Conservation (phyloP, 2,113 vertebrate species). For the Lepisosteus osseus region DNA sequence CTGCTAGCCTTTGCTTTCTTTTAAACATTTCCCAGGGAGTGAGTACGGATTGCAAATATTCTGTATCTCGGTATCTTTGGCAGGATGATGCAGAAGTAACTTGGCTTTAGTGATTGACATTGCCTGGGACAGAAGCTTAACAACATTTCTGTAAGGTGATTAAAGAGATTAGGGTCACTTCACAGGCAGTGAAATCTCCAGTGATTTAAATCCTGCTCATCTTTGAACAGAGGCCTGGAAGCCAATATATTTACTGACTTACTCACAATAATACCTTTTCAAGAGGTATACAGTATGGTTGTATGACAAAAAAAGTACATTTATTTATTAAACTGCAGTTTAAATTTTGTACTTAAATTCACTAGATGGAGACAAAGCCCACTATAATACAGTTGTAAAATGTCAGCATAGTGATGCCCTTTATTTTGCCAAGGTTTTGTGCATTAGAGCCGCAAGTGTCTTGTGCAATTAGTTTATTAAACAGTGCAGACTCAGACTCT, state of each 20-base stretch:
- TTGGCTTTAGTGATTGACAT: constrained; percentile 24
- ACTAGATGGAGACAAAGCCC: constrained; percentile 61
- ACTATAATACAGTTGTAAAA: constrained; percentile 11
- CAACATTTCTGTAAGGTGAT: constrained; percentile 44
- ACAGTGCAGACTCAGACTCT: not conserved
- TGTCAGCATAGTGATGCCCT: not conserved
- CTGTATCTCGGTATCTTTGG: not conserved
- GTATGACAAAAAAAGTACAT: too few species aligned
- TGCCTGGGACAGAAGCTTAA: constrained; percentile 35
- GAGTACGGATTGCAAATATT: not conserved
- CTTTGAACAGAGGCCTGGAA: not conserved
- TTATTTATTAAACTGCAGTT: too few species aligned
- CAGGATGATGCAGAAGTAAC: constrained; percentile 13
- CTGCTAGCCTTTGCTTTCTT: constrained; percentile 26
- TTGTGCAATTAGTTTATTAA: not conserved
- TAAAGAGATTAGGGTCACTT: constrained; percentile 61
- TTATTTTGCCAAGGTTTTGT: not conserved
- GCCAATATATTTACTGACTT: not conserved
- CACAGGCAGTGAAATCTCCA: constrained; percentile 40
- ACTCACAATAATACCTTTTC: too few species aligned
- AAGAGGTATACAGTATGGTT: too few species aligned
- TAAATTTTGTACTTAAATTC: constrained; percentile 12
- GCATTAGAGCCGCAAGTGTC: not conserved
- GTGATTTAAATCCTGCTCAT: constrained; percentile 30
- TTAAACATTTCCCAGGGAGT: constrained; percentile 26